Conservation (phyloP, 2,113 vertebrate species). For the Poecilia latipinna region DNA sequence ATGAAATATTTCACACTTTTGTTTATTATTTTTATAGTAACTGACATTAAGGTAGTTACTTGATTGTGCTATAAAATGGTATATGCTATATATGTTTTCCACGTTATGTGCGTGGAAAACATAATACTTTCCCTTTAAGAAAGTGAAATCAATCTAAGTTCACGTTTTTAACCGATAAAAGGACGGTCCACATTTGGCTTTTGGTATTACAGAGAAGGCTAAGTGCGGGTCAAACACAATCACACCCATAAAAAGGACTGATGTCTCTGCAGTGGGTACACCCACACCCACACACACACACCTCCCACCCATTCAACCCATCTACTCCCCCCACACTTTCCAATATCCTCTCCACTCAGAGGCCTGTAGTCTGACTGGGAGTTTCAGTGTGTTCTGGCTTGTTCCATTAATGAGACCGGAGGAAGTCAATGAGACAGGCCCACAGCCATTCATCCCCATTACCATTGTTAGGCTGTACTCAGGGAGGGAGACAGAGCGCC, state of each 20-base stretch:
- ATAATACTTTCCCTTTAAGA: too few relatives aligned
- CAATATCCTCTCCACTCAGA: slow-evolving; percentile 1
- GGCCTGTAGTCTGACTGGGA: slow-evolving; percentile 25
- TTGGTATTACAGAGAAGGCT: not conserved
- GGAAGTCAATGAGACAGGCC: slow-evolving; percentile 62
- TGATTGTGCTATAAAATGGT: too few relatives aligned
- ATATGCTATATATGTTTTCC: too few relatives aligned
- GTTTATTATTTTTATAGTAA: too few relatives aligned
- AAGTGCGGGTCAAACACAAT: not conserved
- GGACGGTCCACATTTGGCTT: not conserved
- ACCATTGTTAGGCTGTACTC: slow-evolving; percentile 48
- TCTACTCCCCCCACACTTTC: not conserved
- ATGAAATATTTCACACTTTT: too few relatives aligned
- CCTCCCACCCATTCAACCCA: not conserved
- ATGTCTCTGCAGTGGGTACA: not conserved
- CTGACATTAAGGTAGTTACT: too few relatives aligned
- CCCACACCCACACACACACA: not conserved
- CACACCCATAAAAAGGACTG: not conserved
- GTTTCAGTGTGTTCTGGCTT: slow-evolving; percentile 43
- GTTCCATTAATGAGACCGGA: slow-evolving; percentile 64
- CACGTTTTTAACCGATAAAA: not conserved
- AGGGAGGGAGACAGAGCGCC: slow-evolving; percentile 38
- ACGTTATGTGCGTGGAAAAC: too few relatives aligned
- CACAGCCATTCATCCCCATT: slow-evolving; percentile 64
- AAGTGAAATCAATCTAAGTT: not conserved